Evolutionary conservation across 2,888 invertebrate species (phyloP).

Genomic region (Mystacides longicornis): DNA sequence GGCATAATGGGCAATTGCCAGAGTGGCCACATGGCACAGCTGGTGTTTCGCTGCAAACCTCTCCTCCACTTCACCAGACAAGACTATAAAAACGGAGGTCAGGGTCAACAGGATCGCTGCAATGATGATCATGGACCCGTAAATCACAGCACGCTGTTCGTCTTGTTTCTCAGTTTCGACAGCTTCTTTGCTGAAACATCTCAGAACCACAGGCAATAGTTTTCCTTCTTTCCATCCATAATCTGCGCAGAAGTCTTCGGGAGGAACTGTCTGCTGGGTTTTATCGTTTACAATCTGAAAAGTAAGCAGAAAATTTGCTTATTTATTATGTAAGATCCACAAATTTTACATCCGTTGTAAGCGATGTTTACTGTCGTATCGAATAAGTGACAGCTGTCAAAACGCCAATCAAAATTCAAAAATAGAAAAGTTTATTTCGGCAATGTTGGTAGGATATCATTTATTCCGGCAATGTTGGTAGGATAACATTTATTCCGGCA

Average conservation of each 20-base stretch:
- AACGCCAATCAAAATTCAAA: too few relatives aligned
- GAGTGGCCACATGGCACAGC: conserved; percentile 18
- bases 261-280: too few relatives aligned
- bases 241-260: conserved; percentile 22
- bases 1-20: conserved; percentile 20
- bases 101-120: conserved; percentile 16
- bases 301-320: too few relatives aligned
- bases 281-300: too few relatives aligned
- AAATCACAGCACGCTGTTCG: conserved; percentile 4
- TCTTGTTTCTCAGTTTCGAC: conserved; percentile 5
- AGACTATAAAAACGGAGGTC: conserved; percentile 13
- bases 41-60: conserved; percentile 11
- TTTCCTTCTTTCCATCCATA: conserved; percentile 12
- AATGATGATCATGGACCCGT: conserved; percentile 13
- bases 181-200: conserved; percentile 13
- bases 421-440: too few relatives aligned
- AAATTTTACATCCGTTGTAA: too few relatives aligned
- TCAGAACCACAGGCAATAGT: conserved; percentile 14
- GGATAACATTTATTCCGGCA: too few relatives aligned
- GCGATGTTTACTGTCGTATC: too few relatives aligned
- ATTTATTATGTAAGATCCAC: too few relatives aligned
- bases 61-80: conserved; percentile 15
- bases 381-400: too few relatives aligned
- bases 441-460: too few relatives aligned
- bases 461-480: too few relatives aligned